Evolutionary conservation across 2,888 invertebrate genomes (phyloP).

Genomic region (Neuroscelio doddi): DNA sequence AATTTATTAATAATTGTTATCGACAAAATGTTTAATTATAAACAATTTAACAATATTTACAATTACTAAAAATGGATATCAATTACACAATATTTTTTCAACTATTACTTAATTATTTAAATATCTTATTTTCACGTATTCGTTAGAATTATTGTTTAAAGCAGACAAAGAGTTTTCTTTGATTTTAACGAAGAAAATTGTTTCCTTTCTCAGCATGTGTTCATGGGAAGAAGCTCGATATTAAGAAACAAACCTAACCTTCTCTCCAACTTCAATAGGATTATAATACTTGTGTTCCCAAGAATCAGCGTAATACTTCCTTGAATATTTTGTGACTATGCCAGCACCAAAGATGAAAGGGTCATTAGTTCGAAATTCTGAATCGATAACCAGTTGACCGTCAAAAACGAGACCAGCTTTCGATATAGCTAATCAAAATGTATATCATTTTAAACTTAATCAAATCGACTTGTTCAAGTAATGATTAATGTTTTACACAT

Average conservation of each 20-base stretch:
- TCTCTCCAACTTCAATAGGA: conserved; percentile 78
- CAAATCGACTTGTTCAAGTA: too few relatives aligned
- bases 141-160: too few relatives aligned
- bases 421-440: conserved; percentile 73
- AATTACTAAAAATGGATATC: background rate
- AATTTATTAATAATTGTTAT: background rate
- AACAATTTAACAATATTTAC: conserved; percentile 3
- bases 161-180: too few relatives aligned
- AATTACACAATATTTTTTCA: too few relatives aligned
- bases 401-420: conserved; percentile 76
- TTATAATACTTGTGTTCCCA: conserved; percentile 75
- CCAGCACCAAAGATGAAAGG: conserved; percentile 79
- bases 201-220: too few relatives aligned
- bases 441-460: too few relatives aligned
- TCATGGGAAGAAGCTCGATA: too few relatives aligned
- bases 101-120: too few relatives aligned
- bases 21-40: background rate
- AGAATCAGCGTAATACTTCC: conserved; percentile 74
- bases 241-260: conserved; percentile 67
- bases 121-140: too few relatives aligned
- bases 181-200: too few relatives aligned
- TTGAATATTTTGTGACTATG: conserved; percentile 77
- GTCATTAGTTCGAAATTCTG: conserved; percentile 79
- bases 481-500: too few relatives aligned
- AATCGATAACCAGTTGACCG: conserved; percentile 78